Evolutionary conservation across 2,797 vertebrate species (phyloP), one percentile per base, ranked within the genome.

Genomic region (Eulemur albifrons): DNA sequence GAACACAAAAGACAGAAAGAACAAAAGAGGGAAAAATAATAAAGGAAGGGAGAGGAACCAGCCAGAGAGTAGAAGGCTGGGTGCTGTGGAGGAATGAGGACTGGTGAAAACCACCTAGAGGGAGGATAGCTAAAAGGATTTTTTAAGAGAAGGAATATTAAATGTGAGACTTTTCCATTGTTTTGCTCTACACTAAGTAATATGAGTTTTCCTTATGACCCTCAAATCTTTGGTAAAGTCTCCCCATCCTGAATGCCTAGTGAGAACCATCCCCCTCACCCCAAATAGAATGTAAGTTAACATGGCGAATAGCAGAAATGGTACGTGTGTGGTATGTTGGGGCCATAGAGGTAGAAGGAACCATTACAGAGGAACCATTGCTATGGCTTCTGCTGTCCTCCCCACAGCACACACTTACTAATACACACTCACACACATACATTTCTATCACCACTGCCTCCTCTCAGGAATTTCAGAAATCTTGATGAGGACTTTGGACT

Each of bases 341-440:
- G 14, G 12, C 25, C 40, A 35, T 20, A 18, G 40, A 67, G 50
- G 18, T 11, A 5, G 45, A 61, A 30, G 82, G 35, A 20, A 67
- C 27, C 30, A 20, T 52, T 21, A 2, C 27, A 30, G 17, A 45
- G 15, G 35, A 21, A 70, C 30, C 25, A 7, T 30, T 73, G 11
- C 15, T n/a, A 0, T 11, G 48, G 38, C 25, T 70, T 38, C 18
- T 17, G 8, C 9, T 9, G n/a, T 3, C 6, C 35, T 9, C 14
- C 14, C 40, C 17, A 1, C 40, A 50, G 0, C n/a, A 65, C 18
- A n/a, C 32, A 65, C 32, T n/a, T 18, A 65, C 32, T 18, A 18
- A 2, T 6, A 15, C 6, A 4, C 59, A 13, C 25, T 4, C 4
- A 7, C 14, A 4, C 30, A 21, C 5, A 1, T 4, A 5, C 3